Percentiles rank a stretch among this genome's conserved stretches.
Conservation (phyloP, 1,140 invertebrate species). For the Trypoxylus dichotomus region DNA sequence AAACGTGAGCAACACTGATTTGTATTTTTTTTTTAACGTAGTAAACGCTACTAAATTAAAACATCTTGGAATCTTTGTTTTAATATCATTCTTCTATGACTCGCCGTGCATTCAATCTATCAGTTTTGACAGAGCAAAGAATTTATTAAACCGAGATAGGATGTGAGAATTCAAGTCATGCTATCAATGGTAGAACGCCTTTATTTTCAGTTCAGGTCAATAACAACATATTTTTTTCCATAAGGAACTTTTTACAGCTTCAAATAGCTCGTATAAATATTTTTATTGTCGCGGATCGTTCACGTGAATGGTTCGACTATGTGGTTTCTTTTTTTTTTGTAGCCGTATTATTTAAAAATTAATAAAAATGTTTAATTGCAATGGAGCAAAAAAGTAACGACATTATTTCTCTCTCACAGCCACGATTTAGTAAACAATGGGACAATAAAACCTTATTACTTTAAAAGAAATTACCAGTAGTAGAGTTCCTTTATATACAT, state of each 20-base stretch:
- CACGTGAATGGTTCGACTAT: not conserved
- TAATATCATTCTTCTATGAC: too few species aligned
- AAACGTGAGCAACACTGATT: too few species aligned
- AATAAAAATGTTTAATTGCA: constrained; percentile 20
- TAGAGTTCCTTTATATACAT: not conserved
- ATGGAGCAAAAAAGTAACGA: not conserved
- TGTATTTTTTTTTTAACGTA: too few species aligned
- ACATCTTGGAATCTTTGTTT: too few species aligned
- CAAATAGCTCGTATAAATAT: not conserved
- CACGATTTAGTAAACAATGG: constrained; percentile 7
- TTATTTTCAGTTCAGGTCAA: not conserved
- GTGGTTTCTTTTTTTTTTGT: not conserved
- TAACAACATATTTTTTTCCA: not conserved
- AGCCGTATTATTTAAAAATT: constrained; percentile 9
- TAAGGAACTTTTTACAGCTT: not conserved
- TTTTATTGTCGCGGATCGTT: not conserved
- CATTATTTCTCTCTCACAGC: not conserved
- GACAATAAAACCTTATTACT: constrained; percentile 14
- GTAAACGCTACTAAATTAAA: too few species aligned
- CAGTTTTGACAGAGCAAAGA: not conserved
- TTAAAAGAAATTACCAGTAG: not conserved
- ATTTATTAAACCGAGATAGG: not conserved
- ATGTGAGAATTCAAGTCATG: not conserved
- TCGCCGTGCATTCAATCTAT: not conserved
- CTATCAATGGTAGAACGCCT: not conserved